Conservation (phyloP, 2,797 vertebrate genomes). For the Eurystomus glaucurus region DNA sequence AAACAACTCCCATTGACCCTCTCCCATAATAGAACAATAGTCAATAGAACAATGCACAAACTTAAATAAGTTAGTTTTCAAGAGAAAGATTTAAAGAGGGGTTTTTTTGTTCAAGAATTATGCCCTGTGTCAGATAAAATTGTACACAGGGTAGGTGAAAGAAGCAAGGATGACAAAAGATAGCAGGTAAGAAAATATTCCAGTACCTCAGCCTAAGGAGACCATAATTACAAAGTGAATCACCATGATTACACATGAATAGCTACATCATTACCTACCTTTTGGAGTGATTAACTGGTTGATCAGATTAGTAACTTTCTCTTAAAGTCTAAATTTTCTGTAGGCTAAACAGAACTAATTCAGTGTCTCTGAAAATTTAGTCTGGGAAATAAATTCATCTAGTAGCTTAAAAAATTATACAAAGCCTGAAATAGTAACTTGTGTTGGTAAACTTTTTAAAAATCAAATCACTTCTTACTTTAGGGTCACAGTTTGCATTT, state of each 20-base stretch:
- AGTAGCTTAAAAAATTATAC: neutral
- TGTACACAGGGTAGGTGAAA: neutral
- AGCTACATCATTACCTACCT: neutral
- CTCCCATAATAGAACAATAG: neutral
- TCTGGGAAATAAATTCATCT: neutral
- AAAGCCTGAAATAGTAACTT: neutral
- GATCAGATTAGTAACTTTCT: neutral
- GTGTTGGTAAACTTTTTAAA: neutral
- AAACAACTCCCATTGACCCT: neutral
- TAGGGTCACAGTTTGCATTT: neutral
- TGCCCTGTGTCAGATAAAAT: neutral
- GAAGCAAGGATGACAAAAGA: neutral
- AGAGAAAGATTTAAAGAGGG: neutral
- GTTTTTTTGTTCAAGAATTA: neutral
- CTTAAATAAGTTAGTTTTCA: neutral
- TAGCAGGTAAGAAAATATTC: neutral
- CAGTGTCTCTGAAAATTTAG: neutral
- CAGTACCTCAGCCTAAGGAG: neutral
- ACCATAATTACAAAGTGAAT: neutral
- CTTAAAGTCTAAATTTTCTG: neutral
- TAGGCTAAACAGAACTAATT: constrained; percentile 1
- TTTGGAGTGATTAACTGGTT: neutral
- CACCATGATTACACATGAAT: neutral
- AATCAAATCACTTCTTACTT: neutral
- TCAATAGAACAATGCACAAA: neutral